Percentiles rank a stretch among this genome's conserved stretches.
These are phyloP conservation scores for Camponotus vicinus DNA, from an alignment of 1,140 invertebrate species.

Conservation along the genomic window DNA sequence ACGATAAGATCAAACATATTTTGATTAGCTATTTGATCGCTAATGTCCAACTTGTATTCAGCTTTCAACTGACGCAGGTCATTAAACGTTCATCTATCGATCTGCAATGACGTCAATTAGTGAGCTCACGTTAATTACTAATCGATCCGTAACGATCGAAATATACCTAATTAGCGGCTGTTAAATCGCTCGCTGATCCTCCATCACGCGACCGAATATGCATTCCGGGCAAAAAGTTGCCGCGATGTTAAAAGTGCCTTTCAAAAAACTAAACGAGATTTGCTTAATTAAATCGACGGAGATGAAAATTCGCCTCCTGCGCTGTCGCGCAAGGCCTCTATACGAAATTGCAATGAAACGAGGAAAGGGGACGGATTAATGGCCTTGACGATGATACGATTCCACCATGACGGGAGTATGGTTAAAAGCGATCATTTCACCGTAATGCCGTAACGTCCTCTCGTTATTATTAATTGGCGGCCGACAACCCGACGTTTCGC, in stretches of 20 bases:
- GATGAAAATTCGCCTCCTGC: conserved; percentile 43
- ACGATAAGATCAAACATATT: conserved; percentile 3
- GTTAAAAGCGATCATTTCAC: conserved; percentile 81
- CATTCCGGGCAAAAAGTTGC: conserved; percentile 43
- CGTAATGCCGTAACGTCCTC: conserved; percentile 78
- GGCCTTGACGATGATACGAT: conserved; percentile 69
- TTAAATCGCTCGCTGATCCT: conserved; percentile 54
- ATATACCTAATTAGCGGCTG: conserved; percentile 59
- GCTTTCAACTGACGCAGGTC: conserved; percentile 37
- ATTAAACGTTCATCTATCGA: conserved; percentile 47
- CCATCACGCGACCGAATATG: conserved; percentile 36
- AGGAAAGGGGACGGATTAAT: conserved; percentile 71
- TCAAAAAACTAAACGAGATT: conserved; percentile 67
- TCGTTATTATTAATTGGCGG: conserved; percentile 81
- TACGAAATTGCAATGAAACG: conserved; percentile 71
- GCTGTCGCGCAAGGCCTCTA: conserved; percentile 41
- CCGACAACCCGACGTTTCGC: conserved; percentile 63
- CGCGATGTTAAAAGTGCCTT: conserved; percentile 56
- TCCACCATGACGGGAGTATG: conserved; percentile 52
- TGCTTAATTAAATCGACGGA: conserved; percentile 72
- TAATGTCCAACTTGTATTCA: conserved; percentile 3
- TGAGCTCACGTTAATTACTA: conserved; percentile 53
- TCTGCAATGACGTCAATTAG: conserved; percentile 50
- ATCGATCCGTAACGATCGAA: conserved; percentile 59
- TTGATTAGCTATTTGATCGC: not conserved